A percentile compares a stretch with the other conserved stretches of the same genome.
phyloP scores from a whole-genome alignment of 2,797 vertebrate species.

The Enteromius paludinosus region DNA sequence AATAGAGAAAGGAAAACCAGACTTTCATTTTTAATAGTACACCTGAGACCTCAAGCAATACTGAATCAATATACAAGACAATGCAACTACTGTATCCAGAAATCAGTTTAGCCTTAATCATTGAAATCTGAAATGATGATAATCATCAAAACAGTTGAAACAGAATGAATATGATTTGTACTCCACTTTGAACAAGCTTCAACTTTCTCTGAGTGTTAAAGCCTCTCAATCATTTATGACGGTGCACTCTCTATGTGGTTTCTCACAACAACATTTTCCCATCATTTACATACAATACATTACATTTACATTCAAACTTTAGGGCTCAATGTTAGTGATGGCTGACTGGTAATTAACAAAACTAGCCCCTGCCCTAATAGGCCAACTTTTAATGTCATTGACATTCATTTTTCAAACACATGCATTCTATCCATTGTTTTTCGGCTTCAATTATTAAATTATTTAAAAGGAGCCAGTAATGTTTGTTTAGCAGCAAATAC shows the following conservation, averaged over 20 bases:
- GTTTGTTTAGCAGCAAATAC: background rate
- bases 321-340: background rate
- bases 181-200: background rate
- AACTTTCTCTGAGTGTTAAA: background rate
- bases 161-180: background rate
- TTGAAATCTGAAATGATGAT: background rate
- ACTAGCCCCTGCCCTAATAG: background rate
- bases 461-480: background rate
- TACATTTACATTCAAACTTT: background rate
- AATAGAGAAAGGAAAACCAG: slow-evolving; percentile 5
- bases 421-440: background rate
- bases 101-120: background rate
- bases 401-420: background rate
- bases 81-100: background rate
- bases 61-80: slow-evolving; percentile 12
- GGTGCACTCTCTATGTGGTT: background rate
- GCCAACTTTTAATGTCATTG: too few relatives aligned
- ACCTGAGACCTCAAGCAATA: background rate
- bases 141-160: background rate
- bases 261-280: background rate
- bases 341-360: background rate
- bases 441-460: too few relatives aligned
- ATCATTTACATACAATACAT: background rate
- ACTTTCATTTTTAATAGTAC: background rate
- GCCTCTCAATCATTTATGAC: background rate